Evolutionary conservation across 2,113 vertebrate species (phyloP).

Genomic region (Mesembrinibis cayennensis): DNA sequence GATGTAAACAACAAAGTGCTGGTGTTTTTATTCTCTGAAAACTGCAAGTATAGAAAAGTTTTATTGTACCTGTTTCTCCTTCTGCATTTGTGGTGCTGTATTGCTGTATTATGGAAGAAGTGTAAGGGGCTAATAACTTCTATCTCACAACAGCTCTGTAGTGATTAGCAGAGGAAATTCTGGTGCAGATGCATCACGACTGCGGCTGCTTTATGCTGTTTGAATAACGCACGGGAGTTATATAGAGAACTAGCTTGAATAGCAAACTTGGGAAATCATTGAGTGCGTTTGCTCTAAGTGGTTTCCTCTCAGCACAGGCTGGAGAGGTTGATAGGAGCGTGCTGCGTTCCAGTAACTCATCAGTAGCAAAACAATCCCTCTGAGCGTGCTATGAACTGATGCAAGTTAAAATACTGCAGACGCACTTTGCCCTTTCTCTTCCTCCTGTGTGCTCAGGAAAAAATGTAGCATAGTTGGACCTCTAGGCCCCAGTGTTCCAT

Average conservation of each 20-base stretch:
- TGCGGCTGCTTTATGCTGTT: not conserved
- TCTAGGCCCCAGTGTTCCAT: not conserved
- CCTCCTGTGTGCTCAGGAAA: not conserved
- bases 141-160: not conserved
- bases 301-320: not conserved
- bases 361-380: not conserved
- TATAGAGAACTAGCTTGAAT: not conserved
- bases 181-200: rapidly evolving
- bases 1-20: too few species aligned
- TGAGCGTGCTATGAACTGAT: not conserved
- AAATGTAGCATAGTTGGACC: not conserved
- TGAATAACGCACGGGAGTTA: not conserved
- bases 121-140: not conserved
- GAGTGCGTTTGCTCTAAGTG: not conserved
- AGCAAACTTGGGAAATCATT: not conserved
- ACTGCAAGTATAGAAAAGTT: not conserved
- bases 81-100: not conserved
- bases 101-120: not conserved
- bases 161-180: not conserved
- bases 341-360: not conserved
- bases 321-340: not conserved
- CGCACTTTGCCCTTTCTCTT: not conserved
- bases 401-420: not conserved
- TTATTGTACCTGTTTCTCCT: not conserved
- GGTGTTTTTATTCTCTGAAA: not conserved